A percentile compares a stretch with the other conserved stretches of the same genome.
These are phyloP conservation scores for Dasyurus viverrinus DNA, from an alignment of 2,113 vertebrate genomes.

Conservation along the genomic window DNA sequence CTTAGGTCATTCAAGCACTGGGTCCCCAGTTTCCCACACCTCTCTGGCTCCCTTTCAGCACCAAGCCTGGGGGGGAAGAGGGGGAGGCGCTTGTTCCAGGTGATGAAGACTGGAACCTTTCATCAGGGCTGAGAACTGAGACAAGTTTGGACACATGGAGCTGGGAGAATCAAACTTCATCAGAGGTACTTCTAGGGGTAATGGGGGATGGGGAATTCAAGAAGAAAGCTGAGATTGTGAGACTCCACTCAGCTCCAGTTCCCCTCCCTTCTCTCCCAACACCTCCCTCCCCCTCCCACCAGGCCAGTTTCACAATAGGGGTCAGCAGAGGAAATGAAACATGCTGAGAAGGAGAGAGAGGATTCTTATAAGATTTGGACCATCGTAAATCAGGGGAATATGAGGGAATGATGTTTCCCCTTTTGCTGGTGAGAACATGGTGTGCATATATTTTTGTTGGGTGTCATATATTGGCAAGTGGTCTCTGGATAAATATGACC, in stretches of 20 bases:
- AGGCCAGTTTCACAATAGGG: background rate
- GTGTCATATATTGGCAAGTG: background rate
- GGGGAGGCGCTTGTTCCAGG: background rate
- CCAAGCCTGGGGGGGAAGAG: background rate
- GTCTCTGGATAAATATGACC: background rate
- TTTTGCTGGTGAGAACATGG: background rate
- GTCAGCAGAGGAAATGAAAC: constrained; percentile 1
- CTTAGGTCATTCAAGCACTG: background rate
- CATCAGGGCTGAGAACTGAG: background rate
- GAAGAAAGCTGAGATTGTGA: background rate
- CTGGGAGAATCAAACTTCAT: background rate
- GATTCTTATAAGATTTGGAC: background rate
- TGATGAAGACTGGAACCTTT: background rate
- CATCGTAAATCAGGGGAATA: background rate
- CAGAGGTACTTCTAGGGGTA: background rate
- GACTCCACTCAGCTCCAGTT: background rate
- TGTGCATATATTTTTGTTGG: background rate
- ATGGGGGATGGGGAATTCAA: background rate
- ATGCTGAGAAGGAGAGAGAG: background rate
- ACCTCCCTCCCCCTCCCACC: background rate
- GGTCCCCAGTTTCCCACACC: background rate
- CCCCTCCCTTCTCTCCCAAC: background rate
- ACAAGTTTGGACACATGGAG: background rate
- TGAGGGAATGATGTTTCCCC: background rate
- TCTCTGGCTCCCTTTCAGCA: background rate